Percentiles rank a stretch among this genome's conserved stretches.
Conservation (phyloP, 1,140 invertebrate genomes). For the Calephelis virginiensis region DNA sequence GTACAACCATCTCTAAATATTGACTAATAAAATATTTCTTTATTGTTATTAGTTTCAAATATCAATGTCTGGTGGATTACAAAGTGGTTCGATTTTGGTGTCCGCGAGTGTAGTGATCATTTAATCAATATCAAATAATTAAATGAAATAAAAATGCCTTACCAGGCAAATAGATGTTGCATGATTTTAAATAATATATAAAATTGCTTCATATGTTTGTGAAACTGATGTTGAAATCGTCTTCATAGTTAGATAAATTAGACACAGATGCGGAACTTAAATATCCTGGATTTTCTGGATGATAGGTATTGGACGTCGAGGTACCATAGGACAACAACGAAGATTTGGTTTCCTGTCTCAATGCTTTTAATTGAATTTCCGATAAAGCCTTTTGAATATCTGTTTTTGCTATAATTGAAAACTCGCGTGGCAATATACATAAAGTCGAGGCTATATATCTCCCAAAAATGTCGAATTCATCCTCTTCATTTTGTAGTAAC, state of each 20-base stretch:
- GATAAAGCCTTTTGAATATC: constrained; percentile 21
- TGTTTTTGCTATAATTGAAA: constrained; percentile 19
- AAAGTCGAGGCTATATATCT: constrained; percentile 17
- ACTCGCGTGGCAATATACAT: constrained; percentile 1
- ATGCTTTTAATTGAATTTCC: constrained; percentile 22
- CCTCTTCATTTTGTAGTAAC: constrained; percentile 18
- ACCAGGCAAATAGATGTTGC: too few relatives aligned
- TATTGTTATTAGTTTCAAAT: too few relatives aligned
- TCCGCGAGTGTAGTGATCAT: too few relatives aligned
- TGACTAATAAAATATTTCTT: too few relatives aligned
- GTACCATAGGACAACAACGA: constrained; percentile 10
- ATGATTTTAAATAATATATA: too few relatives aligned
- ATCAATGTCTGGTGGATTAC: too few relatives aligned
- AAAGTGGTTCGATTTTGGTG: too few relatives aligned
- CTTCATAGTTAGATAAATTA: constrained; percentile 6
- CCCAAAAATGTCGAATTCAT: constrained; percentile 19
- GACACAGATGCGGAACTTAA: constrained; percentile 14
- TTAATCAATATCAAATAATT: too few relatives aligned
- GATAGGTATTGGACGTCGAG: constrained; percentile 6
- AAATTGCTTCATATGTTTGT: constrained; percentile 15
- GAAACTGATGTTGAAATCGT: constrained; percentile 10
- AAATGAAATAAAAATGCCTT: too few relatives aligned
- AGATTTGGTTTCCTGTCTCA: constrained; percentile 19
- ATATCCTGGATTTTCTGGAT: constrained; percentile 18
- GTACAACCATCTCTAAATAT: too few relatives aligned